Base-by-base conservation (phyloP, 2,113 vertebrate species). In the Melanerpes aurifrons region DNA sequence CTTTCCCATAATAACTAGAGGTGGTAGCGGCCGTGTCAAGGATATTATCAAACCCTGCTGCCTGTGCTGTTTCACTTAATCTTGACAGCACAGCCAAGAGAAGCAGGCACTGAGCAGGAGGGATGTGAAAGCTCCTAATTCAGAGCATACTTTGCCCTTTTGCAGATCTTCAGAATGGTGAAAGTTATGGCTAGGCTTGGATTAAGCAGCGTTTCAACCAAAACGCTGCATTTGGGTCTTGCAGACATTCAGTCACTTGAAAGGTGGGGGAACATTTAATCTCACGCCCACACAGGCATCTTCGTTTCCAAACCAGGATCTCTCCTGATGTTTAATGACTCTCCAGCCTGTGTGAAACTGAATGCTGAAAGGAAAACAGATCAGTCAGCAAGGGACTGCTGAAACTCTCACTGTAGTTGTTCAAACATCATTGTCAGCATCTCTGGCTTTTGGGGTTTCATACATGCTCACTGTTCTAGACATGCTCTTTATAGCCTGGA, bases 321-420 rank as follows among this genome's bases (percentile, higher is more conserved):
- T 94, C 48, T 95, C 72, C 85, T 91, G 96, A 78, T 0, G 12
- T 92, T 94, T 91, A 81, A 87, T 93, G 94, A 88, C 93, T 95
- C 91, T 91, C 84, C 79, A 82, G 80, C 67, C 92, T 82, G 89
- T 92, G 71, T 74, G 86, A 96, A 92, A 90, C 90, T 37, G 37
- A 92, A 94, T 72, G 48, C 70, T 90, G 83, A 64, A 94, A 96
- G 92, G 90, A 95, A 80, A 92, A 69, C 71, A 95, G 82, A 75
- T 95, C 91, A 94, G 90, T 95, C 69, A 92, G 82, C 72, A 81
- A 91, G 62, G 66, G 80, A 90, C 35, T 78, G 79, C 79, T 94
- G 84, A 83, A 92, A 70, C 56, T 82, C 37, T 58, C 69, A 81
- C 62, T 90, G 29, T 75, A 37, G 59, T 93, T 1, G 0, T 93